Base-by-base conservation (phyloP, 2,888 invertebrate genomes). In the Clepsis dumicolana region DNA sequence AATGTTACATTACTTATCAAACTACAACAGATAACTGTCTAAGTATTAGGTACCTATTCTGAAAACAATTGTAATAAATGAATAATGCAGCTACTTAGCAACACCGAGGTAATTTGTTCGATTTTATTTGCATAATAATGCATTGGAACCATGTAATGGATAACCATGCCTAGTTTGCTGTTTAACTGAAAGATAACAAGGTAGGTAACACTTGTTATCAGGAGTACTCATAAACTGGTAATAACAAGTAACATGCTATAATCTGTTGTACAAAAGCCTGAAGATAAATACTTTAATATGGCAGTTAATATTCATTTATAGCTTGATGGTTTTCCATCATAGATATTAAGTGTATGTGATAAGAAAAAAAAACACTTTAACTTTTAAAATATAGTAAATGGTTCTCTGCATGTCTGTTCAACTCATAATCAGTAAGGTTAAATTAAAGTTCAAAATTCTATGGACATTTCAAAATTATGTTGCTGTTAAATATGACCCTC, bases 201-300 rank as follows among this genome's bases (percentile, higher is more conserved):
- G 48, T 29, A 61, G 48, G 60, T 54, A 38, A 38, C 25, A 12
- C 12, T 56, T 61, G 54, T 66, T 66, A 66, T 66, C 61, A 54
- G 66, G 24, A 14, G 32, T 32, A 41, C 32, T 54, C 18, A 32
- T 54, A 54, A 48, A 66, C 14, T 32, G n/a, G 16, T 35, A 61
- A 44, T 53, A 53, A 35, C 54, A 12, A 29, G 16, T 10, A n/a
- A 48, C 21, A 35, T 48, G 21, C 48, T 12, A 41, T 57, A 29
- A 32, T 48, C 35, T 10, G 16, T 29, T 48, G 57, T 35, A 18
- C 57, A 25, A 64, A 35, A 57, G 48, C 25, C 35, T 54, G n/a
- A 41, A 56, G 64, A 64, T 64, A 35, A 29, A 25, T 18, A 56
- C 32, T 57, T 38, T 25, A 57, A 57, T 57, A 57, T 48, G 5